Conservation (phyloP, 2,888 invertebrate genomes). For the Volucella inflata region DNA sequence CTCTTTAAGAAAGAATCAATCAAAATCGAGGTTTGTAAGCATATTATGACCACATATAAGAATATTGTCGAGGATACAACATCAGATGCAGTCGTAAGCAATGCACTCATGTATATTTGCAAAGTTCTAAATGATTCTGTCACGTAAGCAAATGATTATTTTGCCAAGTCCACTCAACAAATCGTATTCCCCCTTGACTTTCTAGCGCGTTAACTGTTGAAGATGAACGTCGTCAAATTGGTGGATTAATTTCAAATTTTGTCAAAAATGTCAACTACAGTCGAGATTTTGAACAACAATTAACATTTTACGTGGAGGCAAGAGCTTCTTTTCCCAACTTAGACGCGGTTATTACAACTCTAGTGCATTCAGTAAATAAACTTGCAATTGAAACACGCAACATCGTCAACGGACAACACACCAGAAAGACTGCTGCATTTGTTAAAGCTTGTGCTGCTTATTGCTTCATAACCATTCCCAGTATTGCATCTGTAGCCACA, state of each 20-base stretch:
- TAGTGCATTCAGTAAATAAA: conserved; percentile 94
- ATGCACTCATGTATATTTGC: conserved; percentile 94
- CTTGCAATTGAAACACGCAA: conserved; percentile 88
- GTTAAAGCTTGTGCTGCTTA: conserved; percentile 97
- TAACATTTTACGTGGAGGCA: conserved; percentile 97
- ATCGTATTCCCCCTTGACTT: conserved; percentile 52
- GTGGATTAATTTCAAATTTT: conserved; percentile 91
- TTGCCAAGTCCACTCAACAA: neutral
- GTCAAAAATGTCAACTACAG: conserved; percentile 92
- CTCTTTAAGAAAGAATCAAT: conserved; percentile 93
- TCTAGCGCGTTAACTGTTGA: conserved; percentile 94
- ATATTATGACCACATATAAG: conserved; percentile 88
- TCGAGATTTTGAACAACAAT: conserved; percentile 94
- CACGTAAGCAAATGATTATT: conserved; percentile 86
- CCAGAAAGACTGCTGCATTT: conserved; percentile 92
- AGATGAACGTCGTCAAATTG: conserved; percentile 94
- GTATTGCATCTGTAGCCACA: conserved; percentile 91
- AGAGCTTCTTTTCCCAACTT: conserved; percentile 95
- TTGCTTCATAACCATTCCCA: conserved; percentile 98
- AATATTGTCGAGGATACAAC: conserved; percentile 84
- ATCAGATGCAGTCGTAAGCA: conserved; percentile 93
- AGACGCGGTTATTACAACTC: conserved; percentile 92
- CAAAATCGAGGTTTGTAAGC: conserved; percentile 93
- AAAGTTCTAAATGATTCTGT: conserved; percentile 96
- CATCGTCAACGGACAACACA: conserved; percentile 90